Percentiles rank a stretch among this genome's conserved stretches.
Conservation (phyloP, 1,140 invertebrate species). For the Anastrepha ludens region DNA sequence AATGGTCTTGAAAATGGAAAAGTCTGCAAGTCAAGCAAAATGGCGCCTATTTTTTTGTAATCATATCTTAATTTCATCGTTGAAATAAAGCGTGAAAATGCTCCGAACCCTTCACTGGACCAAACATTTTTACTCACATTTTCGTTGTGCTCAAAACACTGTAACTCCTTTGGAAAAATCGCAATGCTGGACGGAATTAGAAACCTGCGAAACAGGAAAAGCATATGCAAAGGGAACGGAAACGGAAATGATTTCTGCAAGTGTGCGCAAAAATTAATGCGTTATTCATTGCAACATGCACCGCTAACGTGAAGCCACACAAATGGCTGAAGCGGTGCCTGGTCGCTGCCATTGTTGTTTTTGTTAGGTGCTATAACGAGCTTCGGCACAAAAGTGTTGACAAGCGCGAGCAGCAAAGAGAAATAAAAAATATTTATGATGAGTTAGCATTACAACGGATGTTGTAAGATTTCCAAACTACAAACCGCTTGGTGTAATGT, state of each 20-base stretch:
- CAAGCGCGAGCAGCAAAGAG: neutral
- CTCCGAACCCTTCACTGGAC: too few relatives aligned
- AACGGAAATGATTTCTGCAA: constrained; percentile 35
- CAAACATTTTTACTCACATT: too few relatives aligned
- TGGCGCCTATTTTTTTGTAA: too few relatives aligned
- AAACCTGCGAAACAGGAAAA: neutral
- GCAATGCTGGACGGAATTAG: neutral
- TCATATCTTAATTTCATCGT: too few relatives aligned
- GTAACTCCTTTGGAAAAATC: neutral
- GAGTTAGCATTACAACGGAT: neutral
- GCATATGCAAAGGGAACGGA: constrained; percentile 18
- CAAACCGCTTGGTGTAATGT: neutral
- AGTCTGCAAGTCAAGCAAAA: too few relatives aligned
- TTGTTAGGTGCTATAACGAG: neutral
- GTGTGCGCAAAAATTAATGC: constrained; percentile 39
- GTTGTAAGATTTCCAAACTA: constrained; percentile 18
- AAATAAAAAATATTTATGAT: too few relatives aligned
- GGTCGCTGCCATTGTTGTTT: neutral
- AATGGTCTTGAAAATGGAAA: too few relatives aligned
- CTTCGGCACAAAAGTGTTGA: constrained; percentile 13
- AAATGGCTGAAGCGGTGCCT: neutral
- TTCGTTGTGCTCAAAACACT: too few relatives aligned
- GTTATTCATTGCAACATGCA: neutral
- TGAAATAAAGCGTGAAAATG: too few relatives aligned
- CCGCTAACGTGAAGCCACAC: neutral